A percentile compares a stretch with the other conserved stretches of the same genome.
phyloP scores from a whole-genome alignment of 2,888 invertebrate genomes.

The Hydroisotoma schaefferi region DNA sequence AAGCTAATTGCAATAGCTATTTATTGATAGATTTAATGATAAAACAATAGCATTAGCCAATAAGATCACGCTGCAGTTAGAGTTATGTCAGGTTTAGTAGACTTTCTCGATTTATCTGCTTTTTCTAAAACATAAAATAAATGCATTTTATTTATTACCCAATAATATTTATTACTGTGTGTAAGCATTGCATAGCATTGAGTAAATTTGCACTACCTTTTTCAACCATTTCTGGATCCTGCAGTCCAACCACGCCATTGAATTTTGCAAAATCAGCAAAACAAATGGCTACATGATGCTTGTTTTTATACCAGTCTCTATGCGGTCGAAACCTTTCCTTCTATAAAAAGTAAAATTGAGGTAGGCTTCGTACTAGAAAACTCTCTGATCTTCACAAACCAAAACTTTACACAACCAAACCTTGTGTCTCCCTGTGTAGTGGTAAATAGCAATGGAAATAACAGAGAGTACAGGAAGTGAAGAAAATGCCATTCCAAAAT shows the following conservation, averaged over 20 bases:
- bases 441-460: constrained; percentile 4
- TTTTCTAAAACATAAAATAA: no score
- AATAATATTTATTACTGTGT: no score
- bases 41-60: no score
- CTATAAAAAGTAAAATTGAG: constrained; percentile 1
- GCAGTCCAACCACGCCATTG: constrained; percentile 2
- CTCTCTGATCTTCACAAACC: not conserved
- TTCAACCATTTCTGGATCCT: constrained; percentile 7
- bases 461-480: constrained; percentile 10
- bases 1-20: no score
- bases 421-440: not conserved
- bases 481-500: constrained; percentile 9
- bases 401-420: not conserved
- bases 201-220: no score
- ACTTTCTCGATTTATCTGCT: no score
- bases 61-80: no score
- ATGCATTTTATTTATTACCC: no score
- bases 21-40: no score
- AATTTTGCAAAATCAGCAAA: constrained; percentile 26
- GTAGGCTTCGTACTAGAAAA: not conserved
- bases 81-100: no score
- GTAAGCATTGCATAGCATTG: no score
- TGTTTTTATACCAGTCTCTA: constrained; percentile 43
- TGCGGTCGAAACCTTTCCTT: constrained; percentile 24
- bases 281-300: constrained; percentile 33